These are phyloP conservation scores for Erythrolamprus reginae DNA, from an alignment of 2,113 vertebrate species.

Conservation along the genomic window DNA sequence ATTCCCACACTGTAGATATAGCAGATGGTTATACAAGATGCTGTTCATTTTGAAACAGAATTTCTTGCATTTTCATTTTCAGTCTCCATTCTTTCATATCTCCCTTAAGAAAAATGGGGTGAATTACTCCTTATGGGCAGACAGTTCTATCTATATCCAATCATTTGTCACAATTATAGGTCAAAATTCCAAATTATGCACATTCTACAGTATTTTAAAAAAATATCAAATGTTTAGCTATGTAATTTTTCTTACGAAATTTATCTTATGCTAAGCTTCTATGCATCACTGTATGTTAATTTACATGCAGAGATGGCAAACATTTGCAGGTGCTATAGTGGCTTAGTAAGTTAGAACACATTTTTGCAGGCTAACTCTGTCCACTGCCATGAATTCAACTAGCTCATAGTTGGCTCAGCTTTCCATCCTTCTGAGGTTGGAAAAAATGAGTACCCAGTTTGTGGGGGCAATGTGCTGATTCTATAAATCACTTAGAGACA, in stretches of 20 bases:
- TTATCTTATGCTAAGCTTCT: not conserved
- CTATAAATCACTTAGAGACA: not conserved
- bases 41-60: conserved; percentile 47
- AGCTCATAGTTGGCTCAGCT: not conserved
- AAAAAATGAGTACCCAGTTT: not conserved
- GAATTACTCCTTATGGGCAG: not conserved
- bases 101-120: not conserved
- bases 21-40: conserved; percentile 60
- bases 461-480: not conserved
- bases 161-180: not conserved
- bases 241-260: not conserved
- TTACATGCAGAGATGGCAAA: not conserved
- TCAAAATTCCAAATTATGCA: not conserved
- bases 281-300: not conserved
- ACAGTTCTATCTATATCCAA: not conserved
- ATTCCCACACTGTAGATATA: conserved; percentile 44
- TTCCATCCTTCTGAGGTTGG: not conserved
- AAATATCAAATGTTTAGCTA: not conserved
- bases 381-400: not conserved
- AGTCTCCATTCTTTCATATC: conserved; percentile 29
- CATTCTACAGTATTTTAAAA: too few species aligned
- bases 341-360: not conserved
- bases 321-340: not conserved
- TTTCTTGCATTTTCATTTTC: conserved; percentile 43
- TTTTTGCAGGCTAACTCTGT: not conserved